Conservation (phyloP, 2,113 vertebrate genomes). For the Gallinago media region DNA sequence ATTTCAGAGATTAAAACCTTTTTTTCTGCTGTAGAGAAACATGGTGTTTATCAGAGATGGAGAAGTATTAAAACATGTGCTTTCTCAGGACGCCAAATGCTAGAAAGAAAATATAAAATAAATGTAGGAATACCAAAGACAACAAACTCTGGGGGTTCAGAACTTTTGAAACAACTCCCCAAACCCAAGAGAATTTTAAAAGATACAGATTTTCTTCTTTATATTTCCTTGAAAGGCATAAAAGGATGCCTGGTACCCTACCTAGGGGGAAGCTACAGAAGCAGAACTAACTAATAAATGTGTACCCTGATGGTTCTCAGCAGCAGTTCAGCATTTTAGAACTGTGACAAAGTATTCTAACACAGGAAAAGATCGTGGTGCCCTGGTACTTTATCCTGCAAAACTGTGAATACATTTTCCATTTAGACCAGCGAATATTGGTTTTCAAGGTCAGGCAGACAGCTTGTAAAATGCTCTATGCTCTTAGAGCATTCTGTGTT, state of each 20-base stretch:
- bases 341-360: neutral
- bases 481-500: neutral
- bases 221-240: neutral
- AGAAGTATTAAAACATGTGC: neutral
- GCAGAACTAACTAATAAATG: neutral
- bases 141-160: neutral
- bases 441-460: constrained; percentile 11
- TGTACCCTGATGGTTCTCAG: neutral
- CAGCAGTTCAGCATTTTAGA: neutral
- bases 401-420: neutral
- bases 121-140: neutral
- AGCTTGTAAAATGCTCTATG: neutral
- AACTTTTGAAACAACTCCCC: neutral
- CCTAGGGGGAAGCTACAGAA: neutral
- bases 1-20: neutral
- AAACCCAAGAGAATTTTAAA: neutral
- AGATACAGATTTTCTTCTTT: neutral
- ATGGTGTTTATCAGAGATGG: neutral
- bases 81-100: neutral
- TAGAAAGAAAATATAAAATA: neutral
- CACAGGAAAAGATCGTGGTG: neutral
- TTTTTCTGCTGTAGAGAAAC: neutral
- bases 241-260: neutral
- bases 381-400: neutral
- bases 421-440: neutral